Conservation (phyloP, 2,797 vertebrate species). For the Bradypodion pumilum region DNA sequence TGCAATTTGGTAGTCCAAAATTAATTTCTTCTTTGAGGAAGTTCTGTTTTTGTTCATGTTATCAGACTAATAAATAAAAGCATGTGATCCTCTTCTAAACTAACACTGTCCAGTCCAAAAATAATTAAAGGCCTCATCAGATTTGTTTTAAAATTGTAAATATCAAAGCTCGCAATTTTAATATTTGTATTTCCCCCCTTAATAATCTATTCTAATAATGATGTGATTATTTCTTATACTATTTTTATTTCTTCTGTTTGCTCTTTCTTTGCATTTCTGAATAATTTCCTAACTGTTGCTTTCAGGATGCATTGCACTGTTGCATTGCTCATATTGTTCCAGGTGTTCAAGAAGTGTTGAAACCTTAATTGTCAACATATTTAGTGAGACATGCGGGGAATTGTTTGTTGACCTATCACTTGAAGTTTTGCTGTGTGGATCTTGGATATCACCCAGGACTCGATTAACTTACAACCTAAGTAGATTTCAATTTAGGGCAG, state of each 20-base stretch:
- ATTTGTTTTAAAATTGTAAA: not conserved
- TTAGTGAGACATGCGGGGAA: not conserved
- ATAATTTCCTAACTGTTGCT: not conserved
- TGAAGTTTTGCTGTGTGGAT: not conserved
- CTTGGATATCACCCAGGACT: not conserved
- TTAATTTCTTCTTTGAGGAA: not conserved
- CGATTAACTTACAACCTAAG: too few relatives aligned
- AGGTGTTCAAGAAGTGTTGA: not conserved
- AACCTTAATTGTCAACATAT: not conserved
- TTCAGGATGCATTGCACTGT: not conserved
- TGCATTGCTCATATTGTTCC: not conserved
- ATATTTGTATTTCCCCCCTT: not conserved
- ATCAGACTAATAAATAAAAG: not conserved
- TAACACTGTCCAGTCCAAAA: not conserved
- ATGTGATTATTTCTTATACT: not conserved
- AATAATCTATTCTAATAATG: not conserved
- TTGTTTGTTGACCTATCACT: not conserved
- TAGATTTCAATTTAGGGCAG: too few relatives aligned
- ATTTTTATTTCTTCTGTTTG: not conserved
- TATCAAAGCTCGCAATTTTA: not conserved
- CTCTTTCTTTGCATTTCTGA: not conserved
- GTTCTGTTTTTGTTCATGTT: not conserved
- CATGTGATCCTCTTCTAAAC: not conserved
- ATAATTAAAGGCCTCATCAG: constrained; percentile 3
- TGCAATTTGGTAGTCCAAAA: too few relatives aligned